Base-by-base conservation (phyloP, 2,113 vertebrate species). In the Odocoileus virginianus region DNA sequence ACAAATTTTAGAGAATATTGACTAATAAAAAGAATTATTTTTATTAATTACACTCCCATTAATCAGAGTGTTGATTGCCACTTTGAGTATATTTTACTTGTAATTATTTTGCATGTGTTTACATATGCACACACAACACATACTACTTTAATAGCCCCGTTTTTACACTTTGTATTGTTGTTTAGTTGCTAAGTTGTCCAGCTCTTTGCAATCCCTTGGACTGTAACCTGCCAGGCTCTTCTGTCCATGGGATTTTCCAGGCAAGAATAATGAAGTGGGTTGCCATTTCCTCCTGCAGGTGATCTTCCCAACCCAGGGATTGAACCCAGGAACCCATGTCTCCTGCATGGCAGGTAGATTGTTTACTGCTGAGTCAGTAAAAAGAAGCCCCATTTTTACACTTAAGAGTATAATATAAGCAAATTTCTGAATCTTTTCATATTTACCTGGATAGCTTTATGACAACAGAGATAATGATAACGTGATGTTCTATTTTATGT, bases 21-120 rank as follows among this genome's bases (percentile, higher is more conserved):
- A 83, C 67, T 76, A 30, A 54, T 54, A n/a, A 23, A 87, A 95
- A 82, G 27, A 27, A 79, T 74, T 40, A 13, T 74, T 40, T 74
- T 74, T 74, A 12, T 91, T 57, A 92, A 74, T 89, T 57, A 54
- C 10, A 94, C 58, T 90, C 25, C 8, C 30, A 50, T 61, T 91
- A 91, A 82, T 95, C n/a, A 89, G 84, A 50, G 7, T 61, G 6
- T 33, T 33, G 8, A 5, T 92, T 90, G 52, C 57, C 30, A 43
- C 93, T 96, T 55, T 60, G 52, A 93, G 71, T 78, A n/a, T 30
- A 71, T 94, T 47, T 90, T 71, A 91, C 81, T 79, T 36, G 47
- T 64, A 95, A 92, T 64, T 79, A 96, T 96, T 89, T 96, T 94
- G 33, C 47, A 92, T 82, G 47, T 85, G 78, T 64, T 88, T 82